These are phyloP conservation scores for Otocyon megalotis DNA, from an alignment of 2,113 vertebrate species.

Conservation along the genomic window DNA sequence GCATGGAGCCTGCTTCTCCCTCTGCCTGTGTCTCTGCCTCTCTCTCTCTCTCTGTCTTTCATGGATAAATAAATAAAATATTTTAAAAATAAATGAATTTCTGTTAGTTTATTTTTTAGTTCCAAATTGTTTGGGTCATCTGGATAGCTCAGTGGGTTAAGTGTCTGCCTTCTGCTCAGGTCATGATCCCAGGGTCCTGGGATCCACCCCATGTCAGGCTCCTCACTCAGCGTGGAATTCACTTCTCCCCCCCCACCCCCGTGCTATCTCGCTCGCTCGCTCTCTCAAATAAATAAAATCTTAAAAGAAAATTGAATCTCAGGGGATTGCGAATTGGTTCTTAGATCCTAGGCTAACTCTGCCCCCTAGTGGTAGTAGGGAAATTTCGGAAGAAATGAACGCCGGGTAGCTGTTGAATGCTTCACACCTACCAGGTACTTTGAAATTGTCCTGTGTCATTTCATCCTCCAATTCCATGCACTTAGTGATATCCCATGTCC, in stretches of 20 bases:
- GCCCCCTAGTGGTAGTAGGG: neutral
- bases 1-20: too few species aligned
- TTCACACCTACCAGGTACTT: neutral
- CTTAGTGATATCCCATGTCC: neutral
- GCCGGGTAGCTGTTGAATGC: neutral
- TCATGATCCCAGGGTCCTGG: neutral
- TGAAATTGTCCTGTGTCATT: neutral
- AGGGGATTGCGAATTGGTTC: neutral
- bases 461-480: neutral
- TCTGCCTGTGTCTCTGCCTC: too few species aligned
- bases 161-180: neutral
- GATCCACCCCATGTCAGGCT: neutral
- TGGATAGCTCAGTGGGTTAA: neutral
- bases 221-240: neutral
- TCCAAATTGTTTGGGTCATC: neutral
- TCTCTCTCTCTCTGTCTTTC: too few species aligned
- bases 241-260: neutral
- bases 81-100: neutral
- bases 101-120: neutral
- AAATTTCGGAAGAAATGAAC: neutral
- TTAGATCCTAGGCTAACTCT: conserved; percentile 11
- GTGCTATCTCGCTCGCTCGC: neutral
- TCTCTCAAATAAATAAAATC: neutral
- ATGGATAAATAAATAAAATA: too few species aligned
- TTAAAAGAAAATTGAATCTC: neutral